Conservation (phyloP, 2,888 invertebrate genomes). For the Endotricha flammealis region DNA sequence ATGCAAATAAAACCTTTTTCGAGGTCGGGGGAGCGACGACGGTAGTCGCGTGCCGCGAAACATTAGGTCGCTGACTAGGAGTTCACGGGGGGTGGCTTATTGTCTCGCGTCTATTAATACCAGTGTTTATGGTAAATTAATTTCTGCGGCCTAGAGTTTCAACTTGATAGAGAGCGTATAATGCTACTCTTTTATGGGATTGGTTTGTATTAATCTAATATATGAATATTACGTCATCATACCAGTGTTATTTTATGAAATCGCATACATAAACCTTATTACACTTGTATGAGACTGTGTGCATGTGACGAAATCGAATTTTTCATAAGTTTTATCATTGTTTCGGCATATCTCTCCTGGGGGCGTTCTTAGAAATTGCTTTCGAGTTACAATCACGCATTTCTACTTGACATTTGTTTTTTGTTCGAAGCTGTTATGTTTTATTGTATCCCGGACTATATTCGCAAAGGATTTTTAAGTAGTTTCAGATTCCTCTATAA, state of each 20-base stretch:
- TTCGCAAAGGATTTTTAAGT: too few relatives aligned
- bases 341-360: constrained; percentile 63
- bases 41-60: constrained; percentile 59
- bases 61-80: constrained; percentile 61
- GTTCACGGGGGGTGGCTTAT: constrained; percentile 64
- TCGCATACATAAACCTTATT: constrained; percentile 4
- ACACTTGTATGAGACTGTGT: constrained; percentile 6
- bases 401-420: constrained; percentile 33
- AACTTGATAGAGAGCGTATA: constrained; percentile 19
- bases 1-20: constrained; percentile 53
- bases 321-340: constrained; percentile 65
- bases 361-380: constrained; percentile 72
- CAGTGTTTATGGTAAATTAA: constrained; percentile 64
- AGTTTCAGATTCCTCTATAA: too few relatives aligned
- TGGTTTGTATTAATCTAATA: too few relatives aligned
- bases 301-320: constrained; percentile 42
- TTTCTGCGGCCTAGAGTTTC: constrained; percentile 44
- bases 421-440: constrained; percentile 13
- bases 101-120: constrained; percentile 73
- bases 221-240: too few relatives aligned
- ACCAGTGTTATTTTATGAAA: background rate
- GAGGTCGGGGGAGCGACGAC: constrained; percentile 51
- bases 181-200: too few relatives aligned
- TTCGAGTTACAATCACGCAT: constrained; percentile 64
- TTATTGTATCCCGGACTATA: constrained; percentile 12